Evolutionary conservation across 2,797 vertebrate species (phyloP).

Genomic region (Lepidocolaptes lacrymiger): DNA sequence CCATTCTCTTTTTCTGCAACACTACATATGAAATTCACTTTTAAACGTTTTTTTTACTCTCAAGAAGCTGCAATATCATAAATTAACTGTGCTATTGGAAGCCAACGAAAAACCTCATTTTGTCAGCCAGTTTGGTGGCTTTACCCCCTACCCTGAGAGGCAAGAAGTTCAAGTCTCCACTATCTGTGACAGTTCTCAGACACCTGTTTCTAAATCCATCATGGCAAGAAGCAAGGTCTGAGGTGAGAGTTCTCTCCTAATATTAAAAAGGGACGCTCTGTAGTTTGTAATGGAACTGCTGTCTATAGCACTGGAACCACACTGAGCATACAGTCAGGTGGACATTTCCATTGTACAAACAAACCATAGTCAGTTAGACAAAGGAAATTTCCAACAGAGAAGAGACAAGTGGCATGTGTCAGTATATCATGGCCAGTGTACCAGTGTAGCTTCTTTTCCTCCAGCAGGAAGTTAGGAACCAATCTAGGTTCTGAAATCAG

Average conservation of each 20-base stretch:
- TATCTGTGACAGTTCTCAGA: neutral
- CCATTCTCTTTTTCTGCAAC: neutral
- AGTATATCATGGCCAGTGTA: accelerated
- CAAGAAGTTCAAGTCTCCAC: neutral
- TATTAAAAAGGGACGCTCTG: neutral
- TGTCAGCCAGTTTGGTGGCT: neutral
- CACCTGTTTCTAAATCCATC: neutral
- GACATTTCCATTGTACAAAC: neutral
- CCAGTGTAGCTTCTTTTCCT: neutral
- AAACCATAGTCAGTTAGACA: accelerated
- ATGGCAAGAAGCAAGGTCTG: neutral
- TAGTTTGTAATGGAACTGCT: neutral
- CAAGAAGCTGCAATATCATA: neutral
- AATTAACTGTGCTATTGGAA: neutral
- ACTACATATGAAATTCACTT: neutral
- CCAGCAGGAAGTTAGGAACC: neutral
- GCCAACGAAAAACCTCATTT: neutral
- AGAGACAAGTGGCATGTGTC: neutral
- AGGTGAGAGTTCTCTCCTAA: neutral
- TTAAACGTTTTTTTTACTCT: neutral
- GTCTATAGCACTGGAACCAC: neutral
- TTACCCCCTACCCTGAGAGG: neutral
- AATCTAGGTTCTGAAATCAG: neutral
- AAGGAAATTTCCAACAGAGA: neutral
- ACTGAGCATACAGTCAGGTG: neutral